Conservation (phyloP, 2,113 vertebrate species). For the Passer montanus region DNA sequence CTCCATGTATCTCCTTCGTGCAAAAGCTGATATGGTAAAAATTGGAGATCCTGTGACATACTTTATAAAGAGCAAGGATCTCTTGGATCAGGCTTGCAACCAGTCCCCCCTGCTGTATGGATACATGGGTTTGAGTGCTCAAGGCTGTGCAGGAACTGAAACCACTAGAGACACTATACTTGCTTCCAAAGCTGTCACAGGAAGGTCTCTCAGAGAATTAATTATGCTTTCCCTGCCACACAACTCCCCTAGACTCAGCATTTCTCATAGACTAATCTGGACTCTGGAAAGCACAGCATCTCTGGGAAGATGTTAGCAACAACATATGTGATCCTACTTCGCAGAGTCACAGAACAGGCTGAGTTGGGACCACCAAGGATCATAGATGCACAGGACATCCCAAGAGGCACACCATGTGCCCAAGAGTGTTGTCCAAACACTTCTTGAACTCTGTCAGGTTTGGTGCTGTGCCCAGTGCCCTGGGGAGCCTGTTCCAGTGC, state of each 20-base stretch:
- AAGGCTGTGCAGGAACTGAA: not conserved
- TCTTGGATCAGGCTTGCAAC: not conserved
- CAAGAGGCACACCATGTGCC: not conserved
- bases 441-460: not conserved
- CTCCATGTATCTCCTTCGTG: not conserved
- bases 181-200: not conserved
- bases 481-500: not conserved
- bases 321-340: not conserved
- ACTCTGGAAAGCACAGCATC: not conserved
- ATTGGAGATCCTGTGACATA: not conserved
- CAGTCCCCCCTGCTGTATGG: not conserved
- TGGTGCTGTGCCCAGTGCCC: not conserved
- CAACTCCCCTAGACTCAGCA: not conserved
- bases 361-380: not conserved
- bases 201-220: not conserved
- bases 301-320: not conserved
- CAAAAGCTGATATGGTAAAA: not conserved
- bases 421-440: not conserved
- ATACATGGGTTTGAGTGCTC: not conserved
- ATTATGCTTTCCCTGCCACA: not conserved
- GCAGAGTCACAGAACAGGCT: not conserved
- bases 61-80: not conserved
- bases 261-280: not conserved
- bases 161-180: not conserved
- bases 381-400: not conserved